Evolutionary conservation across 2,888 invertebrate genomes (phyloP), one percentile per base, ranked within the genome.

Genomic region (Keiferia lycopersicella): DNA sequence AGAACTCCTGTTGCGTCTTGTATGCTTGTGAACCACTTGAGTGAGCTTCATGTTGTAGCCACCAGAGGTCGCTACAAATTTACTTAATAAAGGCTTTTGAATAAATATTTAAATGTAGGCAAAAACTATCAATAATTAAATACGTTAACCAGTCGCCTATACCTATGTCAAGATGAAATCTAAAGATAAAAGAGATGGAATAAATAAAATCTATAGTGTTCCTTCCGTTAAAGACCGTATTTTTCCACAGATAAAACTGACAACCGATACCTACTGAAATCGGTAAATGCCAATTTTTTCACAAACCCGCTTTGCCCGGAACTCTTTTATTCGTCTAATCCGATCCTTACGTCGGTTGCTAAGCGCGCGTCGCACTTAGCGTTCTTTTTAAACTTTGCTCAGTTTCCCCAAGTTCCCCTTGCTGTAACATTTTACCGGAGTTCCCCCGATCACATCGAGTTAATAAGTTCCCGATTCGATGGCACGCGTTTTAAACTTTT

Each of bases 401-500:
- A 87, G 84, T 88, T 88, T 79, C 82, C 79, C 77, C 79, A 86
- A 89, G 88, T 84, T 89, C 80, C 76, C 83, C 81, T 84, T 85
- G 82, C 88, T 88, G 90, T 88, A 88, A 91, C 91, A 90, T 91
- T 91, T 91, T 88, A 90, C 85, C 81, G 71, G 82, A 84, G 83
- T 84, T 88, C 88, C 87, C 85, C 84, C 88, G 88, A 90, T 91
- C 91, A 83, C 91, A 88, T 91, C 89, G 85, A 91, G 91, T 91
- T 91, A 91, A 91, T 91, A 91, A 91, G 91, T 91, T 91, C 84
- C 84, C 83, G 87, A 86, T 89, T 83, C 86, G 88, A 91, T 91
- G 84, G 91, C 88, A 87, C 80, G 83, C 88, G 85, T 91, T 91
- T 90, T 89, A 88, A 91, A 91, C 90, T 91, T 91, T 91, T 91